Evolutionary conservation across 2,113 vertebrate species (phyloP), one percentile per base, ranked within the genome.

Genomic region (Callaeas wilsoni): DNA sequence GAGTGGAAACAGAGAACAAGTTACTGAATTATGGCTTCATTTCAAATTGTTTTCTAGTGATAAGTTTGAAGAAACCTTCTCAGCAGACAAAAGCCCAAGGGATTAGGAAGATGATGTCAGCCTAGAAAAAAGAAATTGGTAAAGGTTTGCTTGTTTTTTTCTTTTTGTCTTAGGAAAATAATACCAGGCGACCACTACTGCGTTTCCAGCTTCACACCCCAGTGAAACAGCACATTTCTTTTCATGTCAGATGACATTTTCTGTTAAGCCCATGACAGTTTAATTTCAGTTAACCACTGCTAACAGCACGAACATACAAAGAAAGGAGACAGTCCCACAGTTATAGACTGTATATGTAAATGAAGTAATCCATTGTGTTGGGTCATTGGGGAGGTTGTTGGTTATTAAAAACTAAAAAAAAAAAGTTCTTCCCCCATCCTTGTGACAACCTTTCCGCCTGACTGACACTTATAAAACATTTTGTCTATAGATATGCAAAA

Each of bases 251-350:
- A 93, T 95, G 94, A 93, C 97, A 97, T 92, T 94, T 96, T 90
- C 73, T 93, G 96, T 92, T 95, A 90, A 96, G 91, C 63, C 83
- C 50, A 35, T 97, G 97, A 97, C 95, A 97, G 74, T 94, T 97
- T 97, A 97, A 97, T 97, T 97, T 95, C 78, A 95, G 87, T 97
- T 97, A 97, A 97, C 92, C 65, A 78, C 79, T 50, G 69, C 76
- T 96, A 96, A 89, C 9, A 4, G 68, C 84, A 46, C 0, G 14
- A 93, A 35, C 20, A 6, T 68, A 90, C 87, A 96, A 97, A 95
- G 92, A 19, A 74, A 89, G 63, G 70, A 80, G 91, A 47, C 94
- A 94, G 87, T 76, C 56, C 79, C 17, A 9, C 82, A 90, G 76
- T 60, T 91, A 78, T 85, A 95, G 85, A 91, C 84, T 92, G 35